Conservation (phyloP, 30 jellyfish, hydroid and myxozoan genomes). For the Haliclystus octoradiatus region DNA sequence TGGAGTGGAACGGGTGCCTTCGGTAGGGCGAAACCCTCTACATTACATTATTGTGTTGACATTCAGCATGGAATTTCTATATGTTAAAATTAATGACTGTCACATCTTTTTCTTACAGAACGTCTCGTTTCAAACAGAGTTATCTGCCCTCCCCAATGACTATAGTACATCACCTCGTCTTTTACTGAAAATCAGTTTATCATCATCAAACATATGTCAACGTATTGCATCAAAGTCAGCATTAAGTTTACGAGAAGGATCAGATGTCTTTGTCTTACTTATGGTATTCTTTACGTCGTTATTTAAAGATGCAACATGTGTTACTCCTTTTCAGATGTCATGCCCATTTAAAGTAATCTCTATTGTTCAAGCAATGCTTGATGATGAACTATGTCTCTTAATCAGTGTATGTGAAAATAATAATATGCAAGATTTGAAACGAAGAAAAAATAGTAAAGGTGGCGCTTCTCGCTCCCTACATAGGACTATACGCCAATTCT, state of each 20-base stretch:
- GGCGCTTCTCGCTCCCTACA: slow-evolving; percentile 27
- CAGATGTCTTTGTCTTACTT: not conserved
- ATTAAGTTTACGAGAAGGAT: not conserved
- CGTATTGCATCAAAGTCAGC: not conserved
- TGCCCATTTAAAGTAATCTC: slow-evolving; percentile 51
- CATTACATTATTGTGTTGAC: too few species aligned
- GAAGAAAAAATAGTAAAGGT: slow-evolving; percentile 41
- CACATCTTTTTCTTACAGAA: too few species aligned
- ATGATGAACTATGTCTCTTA: slow-evolving; percentile 33
- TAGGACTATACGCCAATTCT: slow-evolving; percentile 24
- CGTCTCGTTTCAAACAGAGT: too few species aligned
- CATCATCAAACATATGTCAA: not conserved
- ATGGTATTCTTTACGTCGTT: not conserved
- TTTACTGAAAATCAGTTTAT: too few species aligned
- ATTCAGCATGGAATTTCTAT: too few species aligned
- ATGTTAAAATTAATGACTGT: too few species aligned
- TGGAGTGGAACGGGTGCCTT: too few species aligned
- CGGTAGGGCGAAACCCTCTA: too few species aligned
- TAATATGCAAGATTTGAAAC: slow-evolving; percentile 11
- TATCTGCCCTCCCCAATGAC: too few species aligned
- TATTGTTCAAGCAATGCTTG: slow-evolving; percentile 43
- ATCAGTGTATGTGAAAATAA: slow-evolving; percentile 48
- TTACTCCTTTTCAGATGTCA: not conserved
- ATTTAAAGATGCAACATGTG: not conserved
- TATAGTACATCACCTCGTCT: too few species aligned